Percentiles rank a stretch among this genome's conserved stretches.
Evolutionary conservation across 2,888 invertebrate genomes (phyloP).

Genomic region (Torymus texanus): DNA sequence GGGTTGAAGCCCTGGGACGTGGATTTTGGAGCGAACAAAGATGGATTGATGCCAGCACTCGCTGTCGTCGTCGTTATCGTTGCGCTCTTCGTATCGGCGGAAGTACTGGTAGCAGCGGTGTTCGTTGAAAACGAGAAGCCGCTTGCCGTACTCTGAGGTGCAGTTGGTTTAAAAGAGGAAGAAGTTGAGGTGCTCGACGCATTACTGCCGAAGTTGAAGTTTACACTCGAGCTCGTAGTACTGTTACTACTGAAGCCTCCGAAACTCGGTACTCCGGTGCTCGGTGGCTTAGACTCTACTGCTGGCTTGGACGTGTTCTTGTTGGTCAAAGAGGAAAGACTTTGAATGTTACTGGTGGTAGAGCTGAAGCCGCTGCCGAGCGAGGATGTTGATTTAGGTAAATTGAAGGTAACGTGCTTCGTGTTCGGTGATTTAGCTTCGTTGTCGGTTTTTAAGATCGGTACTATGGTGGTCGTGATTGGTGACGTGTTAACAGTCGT

Average conservation of each 20-base stretch:
- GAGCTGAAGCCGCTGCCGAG: constrained; percentile 5
- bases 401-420: constrained; percentile 67
- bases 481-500: constrained; percentile 71
- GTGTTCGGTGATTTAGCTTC: constrained; percentile 55
- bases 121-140: constrained; percentile 12
- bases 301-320: neutral
- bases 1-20: neutral
- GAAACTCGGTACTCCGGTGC: neutral
- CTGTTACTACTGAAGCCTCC: constrained; percentile 31
- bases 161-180: neutral
- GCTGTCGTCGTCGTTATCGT: neutral
- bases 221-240: constrained; percentile 7
- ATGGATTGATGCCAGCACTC: neutral
- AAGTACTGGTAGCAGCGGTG: neutral
- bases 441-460: constrained; percentile 62
- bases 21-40: constrained; percentile 24
- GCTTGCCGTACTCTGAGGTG: neutral
- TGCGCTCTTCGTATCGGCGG: constrained; percentile 6
- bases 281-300: neutral
- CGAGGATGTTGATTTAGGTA: constrained; percentile 54
- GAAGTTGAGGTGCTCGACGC: neutral
- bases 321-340: neutral
- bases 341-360: no score
- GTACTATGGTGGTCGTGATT: constrained; percentile 67
- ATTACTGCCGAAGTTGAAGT: constrained; percentile 18